Percentiles rank a stretch among this genome's conserved stretches.
Conservation (phyloP, 2,888 invertebrate species). For the Oconnorella tubifera region DNA sequence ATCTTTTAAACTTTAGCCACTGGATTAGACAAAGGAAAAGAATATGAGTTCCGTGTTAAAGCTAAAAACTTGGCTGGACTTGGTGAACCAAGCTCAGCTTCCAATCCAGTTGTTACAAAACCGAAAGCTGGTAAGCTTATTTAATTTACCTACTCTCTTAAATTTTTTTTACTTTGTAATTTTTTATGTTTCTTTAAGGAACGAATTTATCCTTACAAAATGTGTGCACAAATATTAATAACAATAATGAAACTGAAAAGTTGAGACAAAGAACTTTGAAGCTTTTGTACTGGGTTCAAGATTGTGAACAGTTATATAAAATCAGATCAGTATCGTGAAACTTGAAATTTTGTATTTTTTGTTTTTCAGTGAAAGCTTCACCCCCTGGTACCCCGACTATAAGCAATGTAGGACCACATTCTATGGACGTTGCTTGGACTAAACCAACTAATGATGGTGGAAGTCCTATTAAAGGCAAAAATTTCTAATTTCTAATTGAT, state of each 20-base stretch:
- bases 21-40: conserved; percentile 71
- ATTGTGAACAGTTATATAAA: too few relatives aligned
- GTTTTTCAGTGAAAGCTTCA: conserved; percentile 69
- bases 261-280: too few relatives aligned
- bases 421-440: conserved; percentile 91
- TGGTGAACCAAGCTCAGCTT: conserved; percentile 84
- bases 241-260: too few relatives aligned
- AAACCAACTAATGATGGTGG: conserved; percentile 86
- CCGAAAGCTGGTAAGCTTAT: conserved; percentile 65
- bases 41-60: conserved; percentile 84
- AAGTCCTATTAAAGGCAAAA: conserved; percentile 78
- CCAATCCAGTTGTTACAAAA: conserved; percentile 77
- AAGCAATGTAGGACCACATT: conserved; percentile 80
- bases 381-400: conserved; percentile 85
- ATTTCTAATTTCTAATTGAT: too few relatives aligned
- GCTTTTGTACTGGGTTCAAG: too few relatives aligned
- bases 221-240: neutral
- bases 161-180: too few relatives aligned
- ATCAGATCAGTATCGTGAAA: too few relatives aligned
- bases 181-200: too few relatives aligned
- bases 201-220: neutral
- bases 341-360: too few relatives aligned
- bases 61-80: conserved; percentile 99
- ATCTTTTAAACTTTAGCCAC: neutral
- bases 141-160: too few relatives aligned